Conservation (phyloP, 2,888 invertebrate species). For the Psococerastis gibbosa region DNA sequence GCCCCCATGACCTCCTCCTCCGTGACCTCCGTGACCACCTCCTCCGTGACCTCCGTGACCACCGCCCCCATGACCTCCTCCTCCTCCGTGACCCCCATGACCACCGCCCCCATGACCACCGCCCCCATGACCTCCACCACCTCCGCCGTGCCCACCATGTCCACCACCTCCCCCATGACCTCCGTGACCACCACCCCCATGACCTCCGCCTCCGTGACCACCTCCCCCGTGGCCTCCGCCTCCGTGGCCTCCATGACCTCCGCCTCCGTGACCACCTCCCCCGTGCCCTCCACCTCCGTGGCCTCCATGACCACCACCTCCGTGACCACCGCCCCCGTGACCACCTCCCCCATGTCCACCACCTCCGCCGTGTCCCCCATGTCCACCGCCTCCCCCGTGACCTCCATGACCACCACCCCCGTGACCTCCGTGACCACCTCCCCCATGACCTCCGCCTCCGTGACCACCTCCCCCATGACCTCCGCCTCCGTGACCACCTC, state of each 20-base stretch:
- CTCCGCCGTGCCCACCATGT: not conserved
- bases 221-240: not conserved
- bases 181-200: not conserved
- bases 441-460: not conserved
- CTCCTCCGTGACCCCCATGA: not conserved
- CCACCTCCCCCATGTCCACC: not conserved
- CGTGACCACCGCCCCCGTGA: not conserved
- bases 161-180: not conserved
- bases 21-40: not conserved
- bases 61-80: not conserved
- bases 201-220: not conserved
- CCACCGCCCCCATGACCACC: slow-evolving; percentile 5
- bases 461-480: not conserved
- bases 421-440: not conserved
- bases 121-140: not conserved
- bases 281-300: not conserved
- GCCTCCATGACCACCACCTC: not conserved
- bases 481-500: not conserved
- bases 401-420: not conserved
- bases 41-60: not conserved
- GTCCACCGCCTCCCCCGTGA: not conserved
- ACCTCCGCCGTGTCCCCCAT: not conserved
- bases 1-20: not conserved
- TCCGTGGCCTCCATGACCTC: not conserved
- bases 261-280: not conserved